phyloP scores from a whole-genome alignment of 2,113 vertebrate species.

The Cyprinodon brontotheroides region DNA sequence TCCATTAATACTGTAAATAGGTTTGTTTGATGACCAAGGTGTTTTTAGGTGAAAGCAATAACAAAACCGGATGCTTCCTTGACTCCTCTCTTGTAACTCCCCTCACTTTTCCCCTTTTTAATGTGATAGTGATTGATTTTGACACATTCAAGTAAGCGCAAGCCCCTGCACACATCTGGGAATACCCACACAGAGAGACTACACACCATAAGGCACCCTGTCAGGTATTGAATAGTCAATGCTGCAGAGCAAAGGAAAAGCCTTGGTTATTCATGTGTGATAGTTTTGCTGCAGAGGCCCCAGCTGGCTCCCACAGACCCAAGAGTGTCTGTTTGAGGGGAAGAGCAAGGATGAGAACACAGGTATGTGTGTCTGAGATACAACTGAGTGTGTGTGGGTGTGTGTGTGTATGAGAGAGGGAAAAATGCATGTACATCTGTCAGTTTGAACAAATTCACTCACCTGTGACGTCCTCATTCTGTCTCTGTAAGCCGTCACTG shows the following conservation, averaged over 20 bases:
- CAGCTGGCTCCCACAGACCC: constrained; percentile 52
- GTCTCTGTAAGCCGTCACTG: constrained; percentile 72
- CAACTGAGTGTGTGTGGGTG: constrained; percentile 32
- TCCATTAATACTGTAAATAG: not conserved
- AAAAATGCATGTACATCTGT: constrained; percentile 52
- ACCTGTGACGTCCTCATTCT: constrained; percentile 81
- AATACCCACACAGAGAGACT: constrained; percentile 6
- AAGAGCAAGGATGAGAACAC: not conserved
- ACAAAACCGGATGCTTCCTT: not conserved
- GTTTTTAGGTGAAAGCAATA: not conserved
- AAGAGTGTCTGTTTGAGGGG: not conserved
- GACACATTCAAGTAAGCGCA: constrained; percentile 3
- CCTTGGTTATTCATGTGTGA: constrained; percentile 71
- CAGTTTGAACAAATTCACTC: constrained; percentile 71
- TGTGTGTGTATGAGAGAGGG: not conserved
- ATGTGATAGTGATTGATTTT: constrained; percentile 16
- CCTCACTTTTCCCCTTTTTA: not conserved
- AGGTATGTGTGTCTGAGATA: constrained; percentile 27
- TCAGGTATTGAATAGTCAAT: constrained; percentile 65
- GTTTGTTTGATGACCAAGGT: not conserved
- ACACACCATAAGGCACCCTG: constrained; percentile 40
- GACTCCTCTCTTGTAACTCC: not conserved
- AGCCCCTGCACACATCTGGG: constrained; percentile 7
- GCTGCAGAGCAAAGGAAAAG: constrained; percentile 50
- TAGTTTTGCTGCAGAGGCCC: constrained; percentile 56